These are phyloP conservation scores for Priocnemis perturbator DNA, from an alignment of 2,888 invertebrate genomes.

Conservation along the genomic window DNA sequence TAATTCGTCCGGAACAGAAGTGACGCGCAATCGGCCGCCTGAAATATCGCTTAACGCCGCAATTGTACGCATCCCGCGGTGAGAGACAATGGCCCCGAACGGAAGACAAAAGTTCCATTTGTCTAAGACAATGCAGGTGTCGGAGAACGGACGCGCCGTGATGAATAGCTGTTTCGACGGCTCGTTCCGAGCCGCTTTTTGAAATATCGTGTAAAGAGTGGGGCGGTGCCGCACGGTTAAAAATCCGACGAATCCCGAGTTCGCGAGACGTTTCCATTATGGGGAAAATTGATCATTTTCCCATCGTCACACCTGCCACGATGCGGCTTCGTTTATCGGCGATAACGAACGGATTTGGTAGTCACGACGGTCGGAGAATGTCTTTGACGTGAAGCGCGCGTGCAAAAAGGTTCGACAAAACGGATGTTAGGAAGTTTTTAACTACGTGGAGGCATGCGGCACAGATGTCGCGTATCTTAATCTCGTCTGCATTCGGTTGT, in stretches of 20 bases:
- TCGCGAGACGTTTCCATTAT: conserved; percentile 59
- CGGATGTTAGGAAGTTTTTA: too few species aligned
- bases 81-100: conserved; percentile 6
- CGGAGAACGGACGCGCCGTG: conserved; percentile 34
- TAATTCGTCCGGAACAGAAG: conserved; percentile 47
- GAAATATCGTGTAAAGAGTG: conserved; percentile 59
- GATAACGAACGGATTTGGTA: not conserved
- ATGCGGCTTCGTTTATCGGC: not conserved
- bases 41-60: conserved; percentile 43
- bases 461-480: too few species aligned
- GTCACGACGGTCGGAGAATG: not conserved
- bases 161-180: conserved; percentile 38
- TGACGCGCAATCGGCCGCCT: conserved; percentile 46
- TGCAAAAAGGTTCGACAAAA: too few species aligned
- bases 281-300: conserved; percentile 51
- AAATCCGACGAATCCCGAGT: conserved; percentile 44
- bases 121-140: conserved; percentile 64
- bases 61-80: conserved; percentile 36
- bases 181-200: conserved; percentile 41
- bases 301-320: conserved; percentile 5
- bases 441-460: too few species aligned
- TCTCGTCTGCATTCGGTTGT: too few species aligned
- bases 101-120: conserved; percentile 20
- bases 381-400: too few species aligned
- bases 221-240: conserved; percentile 59